Percentiles rank a stretch among this genome's conserved stretches.
These are phyloP conservation scores for Lucifuga dentata DNA, from an alignment of 2,113 vertebrate species.

Conservation along the genomic window DNA sequence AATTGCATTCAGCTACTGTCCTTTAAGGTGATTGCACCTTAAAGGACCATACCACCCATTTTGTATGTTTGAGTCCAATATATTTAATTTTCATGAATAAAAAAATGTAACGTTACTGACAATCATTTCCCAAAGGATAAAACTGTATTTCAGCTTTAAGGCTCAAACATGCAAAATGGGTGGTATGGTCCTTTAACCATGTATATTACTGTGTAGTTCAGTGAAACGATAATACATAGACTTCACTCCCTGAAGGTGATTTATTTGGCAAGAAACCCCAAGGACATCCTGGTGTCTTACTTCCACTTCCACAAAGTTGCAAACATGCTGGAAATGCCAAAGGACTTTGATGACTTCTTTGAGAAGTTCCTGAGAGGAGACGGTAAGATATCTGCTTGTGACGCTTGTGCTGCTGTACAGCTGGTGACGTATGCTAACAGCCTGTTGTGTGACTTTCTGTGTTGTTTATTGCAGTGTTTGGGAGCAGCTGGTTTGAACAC, in stretches of 20 bases:
- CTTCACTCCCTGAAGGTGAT: conserved; percentile 66
- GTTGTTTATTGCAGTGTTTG: conserved; percentile 66
- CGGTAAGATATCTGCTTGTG: conserved; percentile 41
- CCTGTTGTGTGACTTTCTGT: background rate
- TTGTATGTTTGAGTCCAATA: no score
- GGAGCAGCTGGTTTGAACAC: conserved; percentile 76
- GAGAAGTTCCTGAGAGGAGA: conserved; percentile 72
- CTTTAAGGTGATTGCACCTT: no score
- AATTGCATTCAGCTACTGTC: no score
- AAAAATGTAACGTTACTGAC: no score
- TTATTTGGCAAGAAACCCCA: conserved; percentile 78
- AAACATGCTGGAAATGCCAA: conserved; percentile 69
- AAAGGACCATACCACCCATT: no score
- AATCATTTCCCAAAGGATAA: no score
- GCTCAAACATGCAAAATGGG: no score
- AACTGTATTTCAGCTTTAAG: no score
- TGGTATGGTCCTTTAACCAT: no score
- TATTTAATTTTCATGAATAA: no score
- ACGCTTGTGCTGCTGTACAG: background rate
- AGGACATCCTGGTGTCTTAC: conserved; percentile 77
- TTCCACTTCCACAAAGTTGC: conserved; percentile 73
- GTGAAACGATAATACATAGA: background rate
- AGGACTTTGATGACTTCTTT: conserved; percentile 73
- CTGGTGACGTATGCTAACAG: background rate
- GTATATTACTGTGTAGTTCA: no score